Conservation (phyloP, 2,113 vertebrate genomes). For the Corydoras maculifer region DNA sequence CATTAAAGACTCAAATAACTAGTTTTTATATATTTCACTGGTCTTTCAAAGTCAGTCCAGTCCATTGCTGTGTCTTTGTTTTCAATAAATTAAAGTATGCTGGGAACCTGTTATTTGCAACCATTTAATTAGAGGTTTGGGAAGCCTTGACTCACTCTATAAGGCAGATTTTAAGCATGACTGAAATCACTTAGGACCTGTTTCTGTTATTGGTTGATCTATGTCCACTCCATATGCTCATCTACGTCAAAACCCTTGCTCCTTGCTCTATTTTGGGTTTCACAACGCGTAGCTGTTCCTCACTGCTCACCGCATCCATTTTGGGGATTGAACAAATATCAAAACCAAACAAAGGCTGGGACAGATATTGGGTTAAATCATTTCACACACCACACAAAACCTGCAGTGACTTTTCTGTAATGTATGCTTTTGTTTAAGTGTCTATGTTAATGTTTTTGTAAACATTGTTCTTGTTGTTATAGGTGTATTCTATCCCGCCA, state of each 20-base stretch:
- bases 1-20: slow-evolving; percentile 48
- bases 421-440: slow-evolving; percentile 4
- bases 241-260: slow-evolving; percentile 23
- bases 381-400: not conserved
- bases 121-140: slow-evolving; percentile 52
- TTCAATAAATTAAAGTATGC: slow-evolving; percentile 56
- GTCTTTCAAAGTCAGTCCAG: slow-evolving; percentile 35
- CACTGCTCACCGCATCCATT: slow-evolving; percentile 15
- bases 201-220: slow-evolving; percentile 36
- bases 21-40: slow-evolving; percentile 51
- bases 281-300: not conserved
- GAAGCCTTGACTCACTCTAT: slow-evolving; percentile 37
- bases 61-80: slow-evolving; percentile 45
- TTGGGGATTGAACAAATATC: slow-evolving; percentile 13
- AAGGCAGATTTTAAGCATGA: slow-evolving; percentile 45
- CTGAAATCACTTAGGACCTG: slow-evolving; percentile 46
- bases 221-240: slow-evolving; percentile 30
- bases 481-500: slow-evolving; percentile 78
- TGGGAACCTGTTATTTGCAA: slow-evolving; percentile 58
- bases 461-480: slow-evolving; percentile 31
- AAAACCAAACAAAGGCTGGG: not conserved
- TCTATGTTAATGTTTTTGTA: not conserved
- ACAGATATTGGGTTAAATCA: not conserved
- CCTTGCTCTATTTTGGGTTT: slow-evolving; percentile 14
- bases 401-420: not conserved